Percentiles rank a stretch among this genome's conserved stretches.
These are phyloP conservation scores for Fundulus diaphanus DNA, from an alignment of 2,797 vertebrate species.

Conservation along the genomic window DNA sequence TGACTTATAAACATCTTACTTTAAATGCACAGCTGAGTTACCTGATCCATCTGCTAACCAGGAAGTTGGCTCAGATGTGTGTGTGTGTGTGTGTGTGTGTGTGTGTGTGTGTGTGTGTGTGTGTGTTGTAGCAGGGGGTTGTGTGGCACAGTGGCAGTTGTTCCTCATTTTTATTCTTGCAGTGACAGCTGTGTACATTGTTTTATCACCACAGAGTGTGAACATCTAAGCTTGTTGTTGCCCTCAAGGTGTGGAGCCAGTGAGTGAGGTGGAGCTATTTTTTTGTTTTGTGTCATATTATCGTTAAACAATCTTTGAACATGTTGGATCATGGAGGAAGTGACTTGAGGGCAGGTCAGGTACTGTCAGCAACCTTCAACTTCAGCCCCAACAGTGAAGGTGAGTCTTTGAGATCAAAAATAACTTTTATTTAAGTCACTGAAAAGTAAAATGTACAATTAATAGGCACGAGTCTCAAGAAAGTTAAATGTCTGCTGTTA, in stretches of 20 bases:
- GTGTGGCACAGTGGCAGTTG: no score
- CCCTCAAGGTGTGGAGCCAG: conserved; percentile 13
- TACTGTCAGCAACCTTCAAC: not conserved
- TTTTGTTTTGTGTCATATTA: not conserved
- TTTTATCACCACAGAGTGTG: not conserved
- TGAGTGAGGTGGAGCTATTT: not conserved
- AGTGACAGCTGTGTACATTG: rapidly evolving
- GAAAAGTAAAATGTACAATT: not conserved
- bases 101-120: not conserved
- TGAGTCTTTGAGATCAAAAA: conserved; percentile 6
- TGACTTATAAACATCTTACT: not conserved
- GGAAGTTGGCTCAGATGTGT: conserved; percentile 36
- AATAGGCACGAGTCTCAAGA: not conserved
- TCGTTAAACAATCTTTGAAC: not conserved
- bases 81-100: not conserved
- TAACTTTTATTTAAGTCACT: not conserved
- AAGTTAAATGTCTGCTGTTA: not conserved
- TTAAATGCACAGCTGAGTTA: not conserved
- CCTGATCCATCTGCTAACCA: conserved; percentile 22
- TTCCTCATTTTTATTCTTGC: conserved; percentile 29
- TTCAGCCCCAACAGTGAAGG: conserved; percentile 9
- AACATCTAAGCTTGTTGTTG: not conserved
- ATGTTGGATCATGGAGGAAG: conserved; percentile 41
- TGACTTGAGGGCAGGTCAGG: not conserved
- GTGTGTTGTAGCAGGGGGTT: no score